Percentiles rank a stretch among this genome's conserved stretches.
phyloP scores from a whole-genome alignment of 2,113 vertebrate species.

The Nannospalax galili region DNA sequence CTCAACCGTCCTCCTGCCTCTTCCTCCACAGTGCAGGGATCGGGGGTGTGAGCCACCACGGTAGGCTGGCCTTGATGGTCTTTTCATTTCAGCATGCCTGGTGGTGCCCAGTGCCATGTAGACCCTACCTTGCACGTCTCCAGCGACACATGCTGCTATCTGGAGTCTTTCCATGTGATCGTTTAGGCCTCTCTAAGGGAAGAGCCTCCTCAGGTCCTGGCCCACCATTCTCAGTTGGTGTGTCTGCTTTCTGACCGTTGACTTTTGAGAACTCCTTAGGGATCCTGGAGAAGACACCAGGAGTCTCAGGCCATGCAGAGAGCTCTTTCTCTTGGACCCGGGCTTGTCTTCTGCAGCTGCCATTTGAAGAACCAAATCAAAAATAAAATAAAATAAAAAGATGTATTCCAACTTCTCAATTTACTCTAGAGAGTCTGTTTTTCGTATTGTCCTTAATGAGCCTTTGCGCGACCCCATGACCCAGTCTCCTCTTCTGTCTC shows the following conservation, averaged over 20 bases:
- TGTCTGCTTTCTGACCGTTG: not conserved
- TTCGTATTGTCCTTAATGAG: not conserved
- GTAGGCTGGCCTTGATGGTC: not conserved
- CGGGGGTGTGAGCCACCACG: not conserved
- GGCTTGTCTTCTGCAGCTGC: not conserved
- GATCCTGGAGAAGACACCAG: not conserved
- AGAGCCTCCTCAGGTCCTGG: not conserved
- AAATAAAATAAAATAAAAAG: not conserved
- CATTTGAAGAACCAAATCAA: not conserved
- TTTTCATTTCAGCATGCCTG: not conserved
- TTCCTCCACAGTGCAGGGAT: not conserved
- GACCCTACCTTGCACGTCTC: not conserved
- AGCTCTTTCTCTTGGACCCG: not conserved
- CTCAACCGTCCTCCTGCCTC: not conserved
- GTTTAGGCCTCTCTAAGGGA: no score
- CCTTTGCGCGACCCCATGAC: not conserved
- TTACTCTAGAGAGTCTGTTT: not conserved
- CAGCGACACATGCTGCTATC: not conserved
- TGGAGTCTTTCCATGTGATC: not conserved
- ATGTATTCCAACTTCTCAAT: not conserved
- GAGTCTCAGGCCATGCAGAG: not conserved
- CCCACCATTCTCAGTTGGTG: not conserved
- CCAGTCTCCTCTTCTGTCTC: not conserved
- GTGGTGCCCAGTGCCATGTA: not conserved
- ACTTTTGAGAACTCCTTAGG: not conserved